Base-by-base conservation (phyloP, 2,113 vertebrate genomes). In the Syngnathus scovelli region DNA sequence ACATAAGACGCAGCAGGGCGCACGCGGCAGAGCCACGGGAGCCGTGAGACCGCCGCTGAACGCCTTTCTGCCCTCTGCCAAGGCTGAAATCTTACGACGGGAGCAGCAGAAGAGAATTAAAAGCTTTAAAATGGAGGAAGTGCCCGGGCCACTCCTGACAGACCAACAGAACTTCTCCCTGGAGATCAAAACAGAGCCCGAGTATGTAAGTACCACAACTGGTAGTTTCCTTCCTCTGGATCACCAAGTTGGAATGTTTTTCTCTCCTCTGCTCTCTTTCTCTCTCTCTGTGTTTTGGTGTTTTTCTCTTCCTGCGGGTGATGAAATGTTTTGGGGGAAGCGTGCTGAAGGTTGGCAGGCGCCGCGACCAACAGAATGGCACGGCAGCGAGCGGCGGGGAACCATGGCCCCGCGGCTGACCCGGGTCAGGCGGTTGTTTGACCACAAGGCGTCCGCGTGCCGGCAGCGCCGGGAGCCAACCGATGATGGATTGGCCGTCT, bases 141-240 rank as follows among this genome's bases (percentile, higher is more conserved):
- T 93, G 61, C 91, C 92, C 0, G 93, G 92, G 78, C 92, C 74
- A 6, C 77, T 86, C 74, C 80, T 91, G 78, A 93, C 87, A 0
- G 95, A 97, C 81, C 93, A 93, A 43, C 89, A 94, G 81, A 96
- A 95, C 88, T 93, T 94, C 76, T 95, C 94, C 83, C 92, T 94
- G 0, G 93, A 95, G 81, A 92, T 92, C 80, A 94, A 95, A 80
- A 91, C 88, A 77, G 93, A 96, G 81, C 92, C 90, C 2, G 95
- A 97, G 89, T 94, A 94, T 37, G 96, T 98, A 89, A 96, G 95
- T 92, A 81, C 66, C 73, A 68, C 71, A 75, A 76, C 64, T 73
- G 76, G 76, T 72, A 52, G 44, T 41, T 83, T 75, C 77, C 69
- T 78, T 64, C 70, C 78, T 82, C 76, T 58, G 66, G 65, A 79